Evolutionary conservation across 1,140 invertebrate species (phyloP), one percentile per base, ranked within the genome.

Genomic region (Brachionus rotundiformis): DNA sequence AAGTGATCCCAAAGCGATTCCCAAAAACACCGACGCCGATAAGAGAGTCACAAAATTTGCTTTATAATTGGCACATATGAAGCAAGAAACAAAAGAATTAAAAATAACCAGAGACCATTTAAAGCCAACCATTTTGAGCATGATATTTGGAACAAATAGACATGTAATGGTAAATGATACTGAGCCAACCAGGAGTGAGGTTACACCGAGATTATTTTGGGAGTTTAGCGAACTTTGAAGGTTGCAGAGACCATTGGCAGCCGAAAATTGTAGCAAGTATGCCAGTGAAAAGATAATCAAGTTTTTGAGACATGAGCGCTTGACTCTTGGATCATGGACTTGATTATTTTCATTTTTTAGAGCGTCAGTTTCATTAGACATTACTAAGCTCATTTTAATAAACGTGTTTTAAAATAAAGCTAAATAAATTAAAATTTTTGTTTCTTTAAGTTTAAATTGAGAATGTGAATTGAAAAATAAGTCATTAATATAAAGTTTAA

Each of bases 141-240:
- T 23, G 6, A 59, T 41, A 80, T 44, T 59, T 6, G 77, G 77
- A 27, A 80, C 8, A 13, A 80, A 61, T 10, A 61, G 47, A 27
- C 47, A 61, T 2, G 77, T 61, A 25, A 61, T 1, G 0, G 49
- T 23, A 6, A 80, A 59, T 1, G n/a, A 63, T 5, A 61, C 23
- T 6, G 47, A 59, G 8, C 6, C 19, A 16, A 80, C 31, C 7
- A 44, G 33, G n/a, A 80, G 29, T 8, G 77, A 36, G 1, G 25
- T 63, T 36, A 80, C 23, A 16, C 77, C 77, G 1, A 80, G 23
- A 80, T 80, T 80, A 5, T 44, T 11, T 47, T 25, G 11, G 8
- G 54, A 39, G 27, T 80, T 80, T 27, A 80, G 33, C 36, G 77
- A 59, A 33, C 49, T 61, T 29, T 80, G 77, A 39, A 80, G 49